Evolutionary conservation across 2,113 vertebrate species (phyloP).

Genomic region (Dunckerocampus dactyliophorus): DNA sequence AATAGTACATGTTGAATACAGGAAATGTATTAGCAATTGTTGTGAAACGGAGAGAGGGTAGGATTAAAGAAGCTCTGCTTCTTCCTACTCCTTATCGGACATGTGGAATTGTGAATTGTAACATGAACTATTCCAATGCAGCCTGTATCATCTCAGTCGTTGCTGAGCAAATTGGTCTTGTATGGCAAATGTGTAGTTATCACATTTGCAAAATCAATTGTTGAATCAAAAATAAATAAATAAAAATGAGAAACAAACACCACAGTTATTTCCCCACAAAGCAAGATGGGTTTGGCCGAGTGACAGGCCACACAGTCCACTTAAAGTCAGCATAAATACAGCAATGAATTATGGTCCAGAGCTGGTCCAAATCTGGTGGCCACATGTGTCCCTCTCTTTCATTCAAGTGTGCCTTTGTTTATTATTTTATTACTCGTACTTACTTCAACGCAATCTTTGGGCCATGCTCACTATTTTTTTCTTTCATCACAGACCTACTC

Average conservation of each 20-base stretch:
- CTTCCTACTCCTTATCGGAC: too few relatives aligned
- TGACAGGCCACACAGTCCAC: not conserved
- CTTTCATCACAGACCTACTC: not conserved
- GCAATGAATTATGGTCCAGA: not conserved
- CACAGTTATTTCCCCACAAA: not conserved
- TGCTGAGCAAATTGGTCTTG: not conserved
- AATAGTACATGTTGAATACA: too few relatives aligned
- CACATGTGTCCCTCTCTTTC: not conserved
- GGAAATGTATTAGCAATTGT: too few relatives aligned
- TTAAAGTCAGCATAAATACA: not conserved
- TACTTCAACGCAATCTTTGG: not conserved
- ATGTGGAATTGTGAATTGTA: too few relatives aligned
- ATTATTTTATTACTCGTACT: not conserved
- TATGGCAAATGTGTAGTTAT: not conserved
- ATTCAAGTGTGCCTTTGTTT: not conserved
- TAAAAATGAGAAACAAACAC: not conserved
- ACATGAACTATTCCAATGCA: too few relatives aligned
- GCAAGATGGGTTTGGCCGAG: not conserved
- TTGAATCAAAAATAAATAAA: not conserved
- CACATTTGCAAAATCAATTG: not conserved
- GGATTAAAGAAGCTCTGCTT: too few relatives aligned
- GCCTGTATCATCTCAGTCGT: not conserved
- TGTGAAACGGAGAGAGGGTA: too few relatives aligned
- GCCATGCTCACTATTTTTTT: not conserved
- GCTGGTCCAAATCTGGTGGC: not conserved